Percentiles rank a stretch among this genome's conserved stretches.
phyloP scores from a whole-genome alignment of 1,140 invertebrate genomes.

The Atopsyche davidsoni region DNA sequence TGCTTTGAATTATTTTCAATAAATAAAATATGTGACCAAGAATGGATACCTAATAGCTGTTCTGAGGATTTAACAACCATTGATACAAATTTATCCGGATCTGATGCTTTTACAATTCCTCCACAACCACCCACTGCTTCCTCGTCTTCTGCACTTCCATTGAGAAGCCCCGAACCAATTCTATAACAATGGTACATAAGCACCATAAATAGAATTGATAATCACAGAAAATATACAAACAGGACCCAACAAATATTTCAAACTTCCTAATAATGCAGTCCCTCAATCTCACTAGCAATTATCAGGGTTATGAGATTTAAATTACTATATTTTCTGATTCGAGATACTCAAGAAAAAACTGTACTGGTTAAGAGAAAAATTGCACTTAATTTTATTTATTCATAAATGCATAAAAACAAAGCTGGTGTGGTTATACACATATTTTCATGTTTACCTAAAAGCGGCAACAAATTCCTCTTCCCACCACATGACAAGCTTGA shows the following conservation, averaged over 20 bases:
- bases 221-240: conserved; percentile 6
- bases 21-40: conserved; percentile 12
- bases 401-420: too few relatives aligned
- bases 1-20: not conserved
- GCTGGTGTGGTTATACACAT: too few relatives aligned
- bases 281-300: too few relatives aligned
- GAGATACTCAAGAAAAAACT: too few relatives aligned
- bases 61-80: conserved; percentile 64
- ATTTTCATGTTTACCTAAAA: conserved; percentile 38
- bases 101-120: conserved; percentile 60
- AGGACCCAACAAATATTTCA: too few relatives aligned
- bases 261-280: too few relatives aligned
- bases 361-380: too few relatives aligned
- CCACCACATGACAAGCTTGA: conserved; percentile 73
- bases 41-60: conserved; percentile 51
- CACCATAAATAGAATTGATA: not conserved
- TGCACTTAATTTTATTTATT: too few relatives aligned
- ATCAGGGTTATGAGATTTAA: too few relatives aligned
- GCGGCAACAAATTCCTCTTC: conserved; percentile 62
- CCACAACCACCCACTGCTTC: conserved; percentile 36
- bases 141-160: conserved; percentile 36
- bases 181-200: conserved; percentile 30
- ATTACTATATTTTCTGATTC: too few relatives aligned
- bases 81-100: conserved; percentile 64
- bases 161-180: conserved; percentile 51